Evolutionary conservation across 2,113 vertebrate genomes (phyloP), one percentile per base, ranked within the genome.

Genomic region (Melanostigma gelatinosum): DNA sequence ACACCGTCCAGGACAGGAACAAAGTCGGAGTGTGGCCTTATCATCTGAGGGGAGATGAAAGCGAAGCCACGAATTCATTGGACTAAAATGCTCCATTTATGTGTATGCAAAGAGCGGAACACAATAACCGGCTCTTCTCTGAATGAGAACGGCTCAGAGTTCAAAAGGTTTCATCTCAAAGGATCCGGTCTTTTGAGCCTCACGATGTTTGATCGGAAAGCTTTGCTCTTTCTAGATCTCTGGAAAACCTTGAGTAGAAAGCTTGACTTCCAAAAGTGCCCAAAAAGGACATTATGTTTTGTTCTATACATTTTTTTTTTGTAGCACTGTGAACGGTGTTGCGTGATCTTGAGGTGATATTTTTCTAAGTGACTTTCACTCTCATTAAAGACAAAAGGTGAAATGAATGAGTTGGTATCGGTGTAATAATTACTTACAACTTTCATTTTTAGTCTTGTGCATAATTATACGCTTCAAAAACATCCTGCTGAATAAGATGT

Each of bases 11-110:
- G 73, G 89, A 75, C 55, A 44, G 40, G 85, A 91, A 89, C 76
- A 92, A 85, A 91, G 87, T 80, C 72, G 63, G 72, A 87, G n/a
- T 63, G 65, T 61, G 79, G 89, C 68, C 74, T 79, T 78, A 83
- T 86, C 85, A 77, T 93, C 85, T 60, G 42, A 84, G 79, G 63
- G 71, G 55, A 75, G 83, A 91, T 87, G 74, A 91, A 91, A 88
- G 89, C 29, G 9, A 74, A 63, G 72, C 69, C 3, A 11, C 70
- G 79, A 85, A 90, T 91, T 84, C 75, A 84, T 75, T 75, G 70
- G 67, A 46, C 46, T 86, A 85, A 91, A 91, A 90, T 68, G 82
- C 27, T 58, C 83, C 72, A 66, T 91, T 92, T 85, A 79, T 80
- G 81, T 80, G 57, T 54, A 92, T 92, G 89, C 85, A 90, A 88